A percentile compares a stretch with the other conserved stretches of the same genome.
Evolutionary conservation across 1,140 invertebrate genomes (phyloP).

Genomic region (Cephus cinctus): DNA sequence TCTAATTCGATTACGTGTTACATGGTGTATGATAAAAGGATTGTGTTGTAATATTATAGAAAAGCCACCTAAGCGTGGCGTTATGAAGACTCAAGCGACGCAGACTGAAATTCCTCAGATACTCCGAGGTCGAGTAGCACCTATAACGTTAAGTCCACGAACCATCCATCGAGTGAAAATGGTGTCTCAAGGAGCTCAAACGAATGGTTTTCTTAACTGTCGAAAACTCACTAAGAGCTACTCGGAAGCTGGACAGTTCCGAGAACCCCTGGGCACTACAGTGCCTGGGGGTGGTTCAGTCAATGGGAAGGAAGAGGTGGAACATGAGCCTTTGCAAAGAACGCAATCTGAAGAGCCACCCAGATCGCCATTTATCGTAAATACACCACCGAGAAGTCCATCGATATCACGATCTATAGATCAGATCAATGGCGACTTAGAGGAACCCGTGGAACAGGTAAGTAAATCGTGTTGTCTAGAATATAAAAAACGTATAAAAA

Average conservation of each 20-base stretch:
- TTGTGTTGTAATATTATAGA: too few species aligned
- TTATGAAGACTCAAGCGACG: slow-evolving; percentile 90
- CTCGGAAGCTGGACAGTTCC: slow-evolving; percentile 72
- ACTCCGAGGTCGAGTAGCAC: slow-evolving; percentile 64
- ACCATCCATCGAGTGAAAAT: slow-evolving; percentile 71
- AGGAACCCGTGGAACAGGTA: slow-evolving; percentile 4
- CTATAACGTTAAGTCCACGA: slow-evolving; percentile 76
- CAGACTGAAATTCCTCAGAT: slow-evolving; percentile 79
- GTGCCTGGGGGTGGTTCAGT: slow-evolving; percentile 28
- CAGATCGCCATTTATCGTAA: slow-evolving; percentile 65
- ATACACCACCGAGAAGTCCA: slow-evolving; percentile 42
- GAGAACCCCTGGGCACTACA: slow-evolving; percentile 39
- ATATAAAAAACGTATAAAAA: too few species aligned
- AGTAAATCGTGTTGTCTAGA: too few species aligned
- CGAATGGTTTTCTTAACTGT: slow-evolving; percentile 72
- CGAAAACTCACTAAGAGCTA: slow-evolving; percentile 80
- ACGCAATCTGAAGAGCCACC: slow-evolving; percentile 82
- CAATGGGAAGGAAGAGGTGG: slow-evolving; percentile 42
- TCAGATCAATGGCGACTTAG: slow-evolving; percentile 7
- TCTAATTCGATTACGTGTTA: too few species aligned
- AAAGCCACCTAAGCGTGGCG: slow-evolving; percentile 74
- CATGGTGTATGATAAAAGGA: too few species aligned
- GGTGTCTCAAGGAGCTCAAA: slow-evolving; percentile 86
- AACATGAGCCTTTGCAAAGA: slow-evolving; percentile 75
- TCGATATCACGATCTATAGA: neutral